Evolutionary conservation across 2,113 vertebrate species (phyloP), one percentile per base, ranked within the genome.

Genomic region (Sebastes fasciatus): DNA sequence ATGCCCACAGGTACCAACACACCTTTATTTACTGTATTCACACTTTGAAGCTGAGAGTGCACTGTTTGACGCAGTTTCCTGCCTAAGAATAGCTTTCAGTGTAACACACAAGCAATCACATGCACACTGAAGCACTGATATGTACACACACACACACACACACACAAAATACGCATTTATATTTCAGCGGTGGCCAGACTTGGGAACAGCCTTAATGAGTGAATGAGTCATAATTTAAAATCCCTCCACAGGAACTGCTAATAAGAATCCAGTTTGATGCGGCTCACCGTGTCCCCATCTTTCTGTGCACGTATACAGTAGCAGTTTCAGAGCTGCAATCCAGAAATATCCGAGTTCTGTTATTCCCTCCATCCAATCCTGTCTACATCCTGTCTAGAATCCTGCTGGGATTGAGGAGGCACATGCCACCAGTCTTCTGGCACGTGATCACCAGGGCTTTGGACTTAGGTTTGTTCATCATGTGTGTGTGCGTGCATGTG

Each of bases 211-310:
- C 63, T 86, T 89, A 89, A 91, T 91, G 87, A 91, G 78, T 49
- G 82, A 81, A 90, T 89, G 92, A 94, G 84, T 93, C 89, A 92
- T 86, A 60, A 83, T 83, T 88, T 77, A 55, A 79, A 89, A 84
- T 80, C 79, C 23, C 74, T 78, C 68, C 63, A 76, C 81, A 77
- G 76, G 58, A 89, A 42, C 68, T 77, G 79, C 76, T 87, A 87
- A 88, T 76, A 86, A 77, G 75, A 90, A 84, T 63, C 82, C 78
- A 82, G 84, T 85, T 85, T 91, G 79, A 91, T 69, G 83, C 42
- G 10, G 68, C 79, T 86, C 52, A 42, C 49, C 4, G 19, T 68
- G 34, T 74, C 60, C 21, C 67, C 62, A 34, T 89, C 69, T 86
- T 54, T 84, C 55, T 63, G 67, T 49, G 13, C 55, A 76, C 12